Conservation (phyloP, 2,113 vertebrate genomes). For the Holacanthus passer region DNA sequence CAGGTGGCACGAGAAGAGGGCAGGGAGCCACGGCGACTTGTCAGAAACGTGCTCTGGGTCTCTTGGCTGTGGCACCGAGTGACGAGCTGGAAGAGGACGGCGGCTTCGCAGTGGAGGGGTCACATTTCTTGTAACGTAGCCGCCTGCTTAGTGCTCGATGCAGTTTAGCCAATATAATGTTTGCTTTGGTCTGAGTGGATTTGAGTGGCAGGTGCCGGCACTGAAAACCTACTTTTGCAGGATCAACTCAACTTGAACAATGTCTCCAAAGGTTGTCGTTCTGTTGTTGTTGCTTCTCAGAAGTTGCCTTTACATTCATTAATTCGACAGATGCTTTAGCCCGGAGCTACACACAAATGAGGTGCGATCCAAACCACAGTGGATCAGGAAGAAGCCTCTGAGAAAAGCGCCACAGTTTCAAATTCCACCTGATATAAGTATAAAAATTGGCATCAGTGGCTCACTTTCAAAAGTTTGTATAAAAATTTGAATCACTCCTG, state of each 20-base stretch:
- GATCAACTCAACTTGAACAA: background rate
- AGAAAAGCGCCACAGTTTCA: background rate
- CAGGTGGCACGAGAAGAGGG: conserved; percentile 47
- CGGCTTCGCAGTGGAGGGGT: conserved; percentile 2
- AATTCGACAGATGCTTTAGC: background rate
- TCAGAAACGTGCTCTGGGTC: conserved; percentile 40
- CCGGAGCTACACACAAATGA: background rate
- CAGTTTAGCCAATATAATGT: background rate
- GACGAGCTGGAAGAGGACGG: conserved; percentile 22
- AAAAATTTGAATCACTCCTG: background rate
- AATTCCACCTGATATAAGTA: background rate
- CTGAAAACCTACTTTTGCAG: background rate
- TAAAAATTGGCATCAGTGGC: background rate
- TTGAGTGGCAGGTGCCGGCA: background rate
- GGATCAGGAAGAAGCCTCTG: background rate
- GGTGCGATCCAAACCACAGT: background rate
- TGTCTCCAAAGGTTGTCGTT: too few relatives aligned
- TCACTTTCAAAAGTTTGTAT: background rate
- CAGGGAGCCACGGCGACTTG: conserved; percentile 55
- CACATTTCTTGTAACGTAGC: conserved; percentile 36
- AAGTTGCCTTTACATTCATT: background rate
- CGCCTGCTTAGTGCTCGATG: background rate
- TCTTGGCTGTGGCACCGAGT: conserved; percentile 37
- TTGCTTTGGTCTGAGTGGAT: background rate
- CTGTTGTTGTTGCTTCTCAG: too few relatives aligned